Evolutionary conservation across 2,888 invertebrate species (phyloP), one percentile per base, ranked within the genome.

Genomic region (Spodoptera picta): DNA sequence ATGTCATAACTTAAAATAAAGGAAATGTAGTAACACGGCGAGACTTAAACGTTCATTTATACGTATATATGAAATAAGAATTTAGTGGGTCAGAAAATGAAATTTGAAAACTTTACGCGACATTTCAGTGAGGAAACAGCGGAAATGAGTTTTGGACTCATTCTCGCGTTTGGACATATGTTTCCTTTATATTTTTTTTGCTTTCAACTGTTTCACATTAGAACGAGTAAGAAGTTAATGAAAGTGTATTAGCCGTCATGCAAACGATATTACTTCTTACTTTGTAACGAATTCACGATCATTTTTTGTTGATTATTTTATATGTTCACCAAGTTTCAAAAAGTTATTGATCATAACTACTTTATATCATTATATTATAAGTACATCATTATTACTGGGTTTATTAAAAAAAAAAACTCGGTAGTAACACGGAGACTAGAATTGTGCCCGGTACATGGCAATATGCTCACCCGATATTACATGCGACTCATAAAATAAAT

Each of bases 121-220:
- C 56, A 57, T 54, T 65, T 54, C 62, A 53, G 55, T 59, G 56
- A 72, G 72, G 65, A 62, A 66, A 59, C 56, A 23, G 58, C 69
- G 83, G 81, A 83, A 83, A 83, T 82, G 74, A 81, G 81, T 75
- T 75, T 73, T 71, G 75, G 77, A 69, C 60, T 74, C 75, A 67
- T 59, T 74, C 69, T 65, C 68, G 65, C 67, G 79, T 73, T 62
- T 47, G 60, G 77, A 76, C 79, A 61, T 73, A 53, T 75, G 70
- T 71, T 75, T 77, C 73, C 67, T 71, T 60, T 51, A 64, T 65
- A 48, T 49, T 51, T 76, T 75, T 75, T 72, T 77, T 51, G 19
- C 73, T 57, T 51, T 36, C n/a, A 46, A 7, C 54, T 50, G 23
- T 55, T 58, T 57, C 48, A 55, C 54, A 19, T 57, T 31, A 52